phyloP scores from a whole-genome alignment of 2,113 vertebrate species.

The Regulus satrapa region DNA sequence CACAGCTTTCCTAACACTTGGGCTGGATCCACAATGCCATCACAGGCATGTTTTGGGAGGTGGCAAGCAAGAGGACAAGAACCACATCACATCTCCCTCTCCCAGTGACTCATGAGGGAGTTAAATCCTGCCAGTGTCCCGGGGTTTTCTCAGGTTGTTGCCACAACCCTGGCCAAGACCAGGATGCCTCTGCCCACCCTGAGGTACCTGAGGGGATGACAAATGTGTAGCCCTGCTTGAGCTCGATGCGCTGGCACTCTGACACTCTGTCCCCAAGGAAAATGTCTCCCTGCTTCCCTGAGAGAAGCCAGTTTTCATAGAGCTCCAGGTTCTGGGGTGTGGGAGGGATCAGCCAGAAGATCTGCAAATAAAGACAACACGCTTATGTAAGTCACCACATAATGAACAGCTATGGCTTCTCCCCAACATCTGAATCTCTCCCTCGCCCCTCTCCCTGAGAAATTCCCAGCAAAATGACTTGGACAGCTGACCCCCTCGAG shows the following conservation, averaged over 20 bases:
- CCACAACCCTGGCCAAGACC: neutral
- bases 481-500: neutral
- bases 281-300: conserved; percentile 97
- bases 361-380: conserved; percentile 74
- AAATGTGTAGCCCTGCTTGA: conserved; percentile 96
- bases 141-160: neutral
- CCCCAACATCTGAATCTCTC: neutral
- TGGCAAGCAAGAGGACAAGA: neutral
- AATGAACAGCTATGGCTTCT: conserved; percentile 21
- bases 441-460: neutral
- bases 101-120: neutral
- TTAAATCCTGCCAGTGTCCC: neutral
- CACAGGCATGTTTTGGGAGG: neutral
- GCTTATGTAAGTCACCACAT: neutral
- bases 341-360: conserved; percentile 98
- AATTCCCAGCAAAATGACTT: neutral
- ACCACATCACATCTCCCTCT: neutral
- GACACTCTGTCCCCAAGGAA: conserved; percentile 93
- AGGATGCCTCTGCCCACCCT: neutral
- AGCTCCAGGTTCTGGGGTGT: conserved; percentile 94
- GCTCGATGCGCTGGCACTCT: conserved; percentile 92
- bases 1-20: neutral
- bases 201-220: conserved; percentile 93
- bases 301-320: conserved; percentile 99
- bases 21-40: neutral